Conservation (phyloP, 2,797 vertebrate genomes). For the Brotula barbata region DNA sequence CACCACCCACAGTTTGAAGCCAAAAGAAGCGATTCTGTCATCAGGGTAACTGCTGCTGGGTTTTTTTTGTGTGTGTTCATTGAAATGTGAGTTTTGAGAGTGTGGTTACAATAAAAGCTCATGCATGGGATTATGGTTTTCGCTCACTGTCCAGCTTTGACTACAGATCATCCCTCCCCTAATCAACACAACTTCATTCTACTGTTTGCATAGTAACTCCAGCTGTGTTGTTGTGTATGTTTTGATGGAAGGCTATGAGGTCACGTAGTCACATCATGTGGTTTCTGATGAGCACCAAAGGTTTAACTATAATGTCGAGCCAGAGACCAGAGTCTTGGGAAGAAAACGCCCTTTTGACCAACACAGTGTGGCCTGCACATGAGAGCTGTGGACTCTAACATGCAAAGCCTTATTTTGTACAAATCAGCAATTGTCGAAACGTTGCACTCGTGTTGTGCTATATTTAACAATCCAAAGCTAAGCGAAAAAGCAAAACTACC, state of each 20-base stretch:
- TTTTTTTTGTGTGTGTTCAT: conserved; percentile 37
- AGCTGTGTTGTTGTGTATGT: conserved; percentile 65
- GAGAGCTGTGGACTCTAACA: conserved; percentile 18
- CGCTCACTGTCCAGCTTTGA: conserved; percentile 28
- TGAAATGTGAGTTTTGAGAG: conserved; percentile 33
- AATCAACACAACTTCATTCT: conserved; percentile 22
- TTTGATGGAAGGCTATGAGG: conserved; percentile 63
- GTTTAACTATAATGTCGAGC: conserved; percentile 61
- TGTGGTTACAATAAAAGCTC: conserved; percentile 45
- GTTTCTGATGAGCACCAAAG: conserved; percentile 64
- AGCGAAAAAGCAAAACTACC: too few relatives aligned
- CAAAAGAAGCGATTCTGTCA: conserved; percentile 51
- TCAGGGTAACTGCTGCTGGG: conserved; percentile 40
- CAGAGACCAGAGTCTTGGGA: conserved; percentile 53
- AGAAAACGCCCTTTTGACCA: conserved; percentile 64
- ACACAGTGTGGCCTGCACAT: conserved; percentile 51
- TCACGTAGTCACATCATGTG: conserved; percentile 63
- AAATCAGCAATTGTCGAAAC: conserved; percentile 54
- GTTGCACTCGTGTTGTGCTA: conserved; percentile 25
- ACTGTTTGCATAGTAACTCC: conserved; percentile 60
- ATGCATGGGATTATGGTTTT: conserved; percentile 26
- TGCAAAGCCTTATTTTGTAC: conserved; percentile 49
- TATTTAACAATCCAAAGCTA: too few relatives aligned
- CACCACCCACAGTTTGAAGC: conserved; percentile 65
- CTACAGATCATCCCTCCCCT: conserved; percentile 2